Evolutionary conservation across 2,888 invertebrate genomes (phyloP).

Genomic region (Apomyelois bistriatella): DNA sequence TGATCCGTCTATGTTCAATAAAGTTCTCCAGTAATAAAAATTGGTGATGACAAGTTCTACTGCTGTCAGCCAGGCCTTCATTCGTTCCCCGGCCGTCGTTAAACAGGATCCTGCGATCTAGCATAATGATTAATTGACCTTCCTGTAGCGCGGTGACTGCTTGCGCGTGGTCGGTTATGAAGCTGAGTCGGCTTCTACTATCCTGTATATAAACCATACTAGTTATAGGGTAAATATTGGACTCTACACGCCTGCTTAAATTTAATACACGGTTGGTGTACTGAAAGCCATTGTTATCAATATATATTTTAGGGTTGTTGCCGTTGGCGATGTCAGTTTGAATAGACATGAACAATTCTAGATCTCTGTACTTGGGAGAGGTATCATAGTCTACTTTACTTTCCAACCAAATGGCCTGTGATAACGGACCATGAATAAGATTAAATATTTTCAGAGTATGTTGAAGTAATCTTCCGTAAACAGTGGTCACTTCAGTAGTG

Average conservation of each 20-base stretch:
- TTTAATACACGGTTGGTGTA: conserved; percentile 88
- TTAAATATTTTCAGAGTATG: conserved; percentile 91
- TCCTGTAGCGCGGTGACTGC: conserved; percentile 93
- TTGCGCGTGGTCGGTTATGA: conserved; percentile 93
- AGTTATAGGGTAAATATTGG: conserved; percentile 97
- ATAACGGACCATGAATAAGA: conserved; percentile 81
- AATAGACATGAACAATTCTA: conserved; percentile 94
- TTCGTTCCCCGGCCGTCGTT: conserved; percentile 96
- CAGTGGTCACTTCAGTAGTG: conserved; percentile 89
- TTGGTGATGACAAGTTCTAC: conserved; percentile 77
- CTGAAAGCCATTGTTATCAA: conserved; percentile 96
- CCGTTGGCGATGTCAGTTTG: conserved; percentile 90
- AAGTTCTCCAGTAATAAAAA: conserved; percentile 60
- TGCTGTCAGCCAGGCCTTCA: conserved; percentile 95
- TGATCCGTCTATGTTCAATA: conserved; percentile 17
- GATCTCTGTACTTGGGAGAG: conserved; percentile 90
- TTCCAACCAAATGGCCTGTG: conserved; percentile 87
- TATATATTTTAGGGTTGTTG: conserved; percentile 88
- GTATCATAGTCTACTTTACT: conserved; percentile 90
- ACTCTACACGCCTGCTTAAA: conserved; percentile 90
- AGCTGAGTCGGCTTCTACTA: conserved; percentile 82
- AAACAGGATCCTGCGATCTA: conserved; percentile 93
- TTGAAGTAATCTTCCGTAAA: conserved; percentile 87
- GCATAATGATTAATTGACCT: conserved; percentile 94
- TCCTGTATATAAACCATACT: conserved; percentile 93